Percentiles rank a stretch among this genome's conserved stretches.
phyloP scores from a whole-genome alignment of 2,888 invertebrate genomes.

The Globia sparganii region DNA sequence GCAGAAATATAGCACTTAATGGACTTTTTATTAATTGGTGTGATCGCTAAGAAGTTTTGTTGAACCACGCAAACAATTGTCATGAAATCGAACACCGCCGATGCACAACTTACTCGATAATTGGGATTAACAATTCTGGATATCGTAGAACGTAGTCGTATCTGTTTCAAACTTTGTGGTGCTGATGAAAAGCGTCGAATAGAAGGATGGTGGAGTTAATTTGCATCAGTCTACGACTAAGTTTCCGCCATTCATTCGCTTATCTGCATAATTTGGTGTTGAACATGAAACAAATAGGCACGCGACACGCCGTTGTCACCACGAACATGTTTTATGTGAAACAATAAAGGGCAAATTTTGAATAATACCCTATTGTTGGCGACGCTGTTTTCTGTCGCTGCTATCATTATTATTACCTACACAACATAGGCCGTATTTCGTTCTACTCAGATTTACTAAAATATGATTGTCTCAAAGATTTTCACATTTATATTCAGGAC shows the following conservation, averaged over 20 bases:
- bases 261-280: slow-evolving; percentile 88
- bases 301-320: slow-evolving; percentile 83
- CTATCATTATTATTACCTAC: slow-evolving; percentile 78
- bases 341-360: slow-evolving; percentile 87
- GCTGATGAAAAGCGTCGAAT: slow-evolving; percentile 83
- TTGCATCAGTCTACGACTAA: slow-evolving; percentile 86
- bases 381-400: slow-evolving; percentile 79
- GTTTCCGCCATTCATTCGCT: slow-evolving; percentile 87
- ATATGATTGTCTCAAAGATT: slow-evolving; percentile 52
- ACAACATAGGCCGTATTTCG: slow-evolving; percentile 68
- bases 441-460: slow-evolving; percentile 58
- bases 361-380: slow-evolving; percentile 85
- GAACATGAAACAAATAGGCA: slow-evolving; percentile 87
- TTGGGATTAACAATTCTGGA: slow-evolving; percentile 75
- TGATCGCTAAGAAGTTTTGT: slow-evolving; percentile 60
- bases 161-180: slow-evolving; percentile 82
- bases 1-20: slow-evolving; percentile 58
- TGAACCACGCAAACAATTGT: slow-evolving; percentile 45
- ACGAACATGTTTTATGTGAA: slow-evolving; percentile 85
- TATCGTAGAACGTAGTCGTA: slow-evolving; percentile 71
- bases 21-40: slow-evolving; percentile 66
- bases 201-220: slow-evolving; percentile 84
- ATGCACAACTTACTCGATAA: slow-evolving; percentile 72
- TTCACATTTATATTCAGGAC: slow-evolving; percentile 60
- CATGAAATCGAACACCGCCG: slow-evolving; percentile 51